Conservation (phyloP, 1,140 invertebrate genomes). For the Trissolcus basalis region DNA sequence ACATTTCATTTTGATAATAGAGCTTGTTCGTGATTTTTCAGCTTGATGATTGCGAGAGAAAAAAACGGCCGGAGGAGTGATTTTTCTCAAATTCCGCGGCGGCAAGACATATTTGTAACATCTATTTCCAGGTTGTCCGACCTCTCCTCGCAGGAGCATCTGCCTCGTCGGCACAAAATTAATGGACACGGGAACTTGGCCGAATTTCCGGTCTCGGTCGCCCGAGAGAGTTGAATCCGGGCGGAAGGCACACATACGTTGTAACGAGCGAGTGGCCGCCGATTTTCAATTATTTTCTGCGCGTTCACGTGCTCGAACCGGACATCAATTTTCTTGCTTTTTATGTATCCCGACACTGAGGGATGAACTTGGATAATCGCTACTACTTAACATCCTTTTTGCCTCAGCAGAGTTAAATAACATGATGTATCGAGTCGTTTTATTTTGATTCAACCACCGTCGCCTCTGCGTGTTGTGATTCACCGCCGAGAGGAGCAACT, state of each 20-base stretch:
- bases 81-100: conserved; percentile 20
- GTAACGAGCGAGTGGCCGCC: conserved; percentile 15
- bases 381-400: conserved; percentile 31
- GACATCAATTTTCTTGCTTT: conserved; percentile 47
- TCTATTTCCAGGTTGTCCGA: conserved; percentile 45
- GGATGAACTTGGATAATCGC: conserved; percentile 23
- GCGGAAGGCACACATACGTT: conserved; percentile 18
- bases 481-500: too few relatives aligned
- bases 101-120: conserved; percentile 41
- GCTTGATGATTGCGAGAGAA: conserved; percentile 8
- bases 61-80: neutral
- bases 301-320: conserved; percentile 21
- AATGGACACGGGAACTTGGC: conserved; percentile 54
- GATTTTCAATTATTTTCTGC: conserved; percentile 56
- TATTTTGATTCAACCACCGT: neutral
- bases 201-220: conserved; percentile 48
- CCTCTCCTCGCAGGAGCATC: conserved; percentile 43
- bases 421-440: conserved; percentile 18
- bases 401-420: too few relatives aligned
- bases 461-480: too few relatives aligned
- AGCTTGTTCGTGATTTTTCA: neutral
- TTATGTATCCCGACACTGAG: conserved; percentile 24
- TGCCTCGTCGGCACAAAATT: conserved; percentile 51
- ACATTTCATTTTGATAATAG: neutral
- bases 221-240: conserved; percentile 34